phyloP scores from a whole-genome alignment of 2,113 vertebrate genomes.

The Stegostoma tigrinum region DNA sequence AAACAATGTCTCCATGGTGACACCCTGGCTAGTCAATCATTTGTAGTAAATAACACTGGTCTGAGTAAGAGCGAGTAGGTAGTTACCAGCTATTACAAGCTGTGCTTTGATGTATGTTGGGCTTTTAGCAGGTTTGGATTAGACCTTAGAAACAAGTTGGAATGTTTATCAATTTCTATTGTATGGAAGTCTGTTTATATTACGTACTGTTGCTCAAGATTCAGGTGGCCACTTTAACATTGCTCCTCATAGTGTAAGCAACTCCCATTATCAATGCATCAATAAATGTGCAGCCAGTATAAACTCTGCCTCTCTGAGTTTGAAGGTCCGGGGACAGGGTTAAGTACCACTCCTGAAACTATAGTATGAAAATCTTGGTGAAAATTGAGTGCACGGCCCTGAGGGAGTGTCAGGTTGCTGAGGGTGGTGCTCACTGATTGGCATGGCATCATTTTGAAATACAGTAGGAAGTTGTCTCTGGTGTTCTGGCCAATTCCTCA shows the following conservation, averaged over 20 bases:
- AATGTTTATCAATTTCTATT: not conserved
- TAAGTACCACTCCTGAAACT: not conserved
- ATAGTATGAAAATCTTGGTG: not conserved
- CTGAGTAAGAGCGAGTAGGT: not conserved
- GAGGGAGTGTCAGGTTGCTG: too few relatives aligned
- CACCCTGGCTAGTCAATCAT: not conserved
- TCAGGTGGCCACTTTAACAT: not conserved
- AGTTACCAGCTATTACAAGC: not conserved
- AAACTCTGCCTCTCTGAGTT: not conserved
- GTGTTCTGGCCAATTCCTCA: not conserved
- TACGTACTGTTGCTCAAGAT: not conserved
- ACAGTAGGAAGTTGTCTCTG: not conserved
- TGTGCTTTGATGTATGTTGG: not conserved
- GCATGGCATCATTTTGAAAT: not conserved
- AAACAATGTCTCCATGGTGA: not conserved
- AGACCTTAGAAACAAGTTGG: not conserved
- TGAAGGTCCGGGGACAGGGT: not conserved
- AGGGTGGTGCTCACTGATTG: not conserved
- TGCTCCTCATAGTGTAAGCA: not conserved
- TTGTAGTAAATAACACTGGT: not conserved
- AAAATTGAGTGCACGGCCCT: not conserved
- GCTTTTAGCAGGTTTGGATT: not conserved
- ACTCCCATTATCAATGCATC: not conserved
- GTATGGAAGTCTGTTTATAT: not conserved
- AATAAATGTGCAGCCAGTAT: not conserved